These are phyloP conservation scores for Yponomeuta cagnagella DNA, from an alignment of 2,888 invertebrate genomes.

Conservation along the genomic window DNA sequence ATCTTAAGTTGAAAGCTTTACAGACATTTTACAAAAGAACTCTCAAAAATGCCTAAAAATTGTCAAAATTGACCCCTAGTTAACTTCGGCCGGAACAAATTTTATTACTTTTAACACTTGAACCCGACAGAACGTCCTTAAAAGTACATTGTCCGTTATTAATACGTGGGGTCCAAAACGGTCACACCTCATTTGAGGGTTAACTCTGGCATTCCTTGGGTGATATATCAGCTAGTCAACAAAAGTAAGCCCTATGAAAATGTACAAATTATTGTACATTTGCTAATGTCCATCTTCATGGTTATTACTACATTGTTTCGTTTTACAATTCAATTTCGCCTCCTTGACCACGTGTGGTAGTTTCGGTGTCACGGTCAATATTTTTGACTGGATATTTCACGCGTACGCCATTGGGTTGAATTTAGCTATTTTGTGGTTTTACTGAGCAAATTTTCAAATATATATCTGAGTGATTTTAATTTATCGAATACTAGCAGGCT, in stretches of 20 bases:
- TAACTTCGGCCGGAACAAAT: slow-evolving; percentile 53
- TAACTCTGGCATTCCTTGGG: slow-evolving; percentile 31
- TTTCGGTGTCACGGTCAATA: slow-evolving; percentile 28
- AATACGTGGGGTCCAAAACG: slow-evolving; percentile 52
- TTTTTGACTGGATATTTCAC: slow-evolving; percentile 3
- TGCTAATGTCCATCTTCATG: slow-evolving; percentile 36
- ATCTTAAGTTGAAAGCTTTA: not conserved
- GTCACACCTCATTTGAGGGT: slow-evolving; percentile 54
- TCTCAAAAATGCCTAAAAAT: slow-evolving; percentile 35
- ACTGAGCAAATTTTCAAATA: no score
- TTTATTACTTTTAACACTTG: slow-evolving; percentile 62
- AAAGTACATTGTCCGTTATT: slow-evolving; percentile 66
- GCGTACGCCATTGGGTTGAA: not conserved
- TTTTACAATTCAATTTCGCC: slow-evolving; percentile 28
- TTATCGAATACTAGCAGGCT: no score
- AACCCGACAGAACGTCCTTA: slow-evolving; percentile 55
- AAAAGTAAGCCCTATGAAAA: slow-evolving; percentile 7
- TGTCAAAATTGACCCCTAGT: slow-evolving; percentile 64
- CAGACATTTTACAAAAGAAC: not conserved
- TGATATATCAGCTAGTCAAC: slow-evolving; percentile 13
- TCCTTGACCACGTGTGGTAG: slow-evolving; percentile 48
- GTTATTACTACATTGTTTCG: slow-evolving; percentile 35
- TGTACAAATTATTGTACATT: slow-evolving; percentile 31
- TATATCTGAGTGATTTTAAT: no score
- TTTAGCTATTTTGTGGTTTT: not conserved